Conservation (phyloP, 2,888 invertebrate genomes). For the Electrophaes corylata region DNA sequence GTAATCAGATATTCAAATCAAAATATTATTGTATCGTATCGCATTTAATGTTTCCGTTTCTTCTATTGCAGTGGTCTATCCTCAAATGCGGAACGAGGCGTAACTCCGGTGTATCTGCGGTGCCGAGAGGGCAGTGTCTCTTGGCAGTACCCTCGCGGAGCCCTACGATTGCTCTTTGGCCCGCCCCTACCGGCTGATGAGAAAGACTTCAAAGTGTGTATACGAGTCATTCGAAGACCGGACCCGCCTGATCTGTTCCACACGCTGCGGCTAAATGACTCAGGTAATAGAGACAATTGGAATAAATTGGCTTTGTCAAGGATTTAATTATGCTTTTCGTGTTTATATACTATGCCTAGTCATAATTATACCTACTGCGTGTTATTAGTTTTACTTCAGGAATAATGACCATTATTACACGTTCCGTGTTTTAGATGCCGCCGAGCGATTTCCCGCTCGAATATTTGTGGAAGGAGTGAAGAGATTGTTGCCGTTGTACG, state of each 20-base stretch:
- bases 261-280: slow-evolving; percentile 61
- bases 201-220: slow-evolving; percentile 88
- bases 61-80: slow-evolving; percentile 84
- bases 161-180: slow-evolving; percentile 87
- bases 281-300: slow-evolving; percentile 52
- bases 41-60: slow-evolving; percentile 35
- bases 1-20: slow-evolving; percentile 4
- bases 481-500: slow-evolving; percentile 84
- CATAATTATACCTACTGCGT: slow-evolving; percentile 3
- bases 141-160: slow-evolving; percentile 91
- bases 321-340: slow-evolving; percentile 13
- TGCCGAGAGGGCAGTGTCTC: slow-evolving; percentile 88
- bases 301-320: slow-evolving; percentile 21
- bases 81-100: slow-evolving; percentile 82
- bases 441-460: slow-evolving; percentile 81
- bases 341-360: slow-evolving; percentile 1
- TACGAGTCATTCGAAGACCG: slow-evolving; percentile 82
- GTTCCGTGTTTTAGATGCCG: slow-evolving; percentile 57
- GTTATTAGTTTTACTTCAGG: slow-evolving; percentile 1
- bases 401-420: slow-evolving; percentile 12
- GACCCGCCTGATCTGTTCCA: slow-evolving; percentile 85
- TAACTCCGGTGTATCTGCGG: slow-evolving; percentile 90
- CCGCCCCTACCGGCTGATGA: slow-evolving; percentile 84
- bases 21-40: slow-evolving; percentile 7
- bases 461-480: slow-evolving; percentile 87